Evolutionary conservation across 2,888 invertebrate genomes (phyloP).

Genomic region (Zhuqinia jingwanae): DNA sequence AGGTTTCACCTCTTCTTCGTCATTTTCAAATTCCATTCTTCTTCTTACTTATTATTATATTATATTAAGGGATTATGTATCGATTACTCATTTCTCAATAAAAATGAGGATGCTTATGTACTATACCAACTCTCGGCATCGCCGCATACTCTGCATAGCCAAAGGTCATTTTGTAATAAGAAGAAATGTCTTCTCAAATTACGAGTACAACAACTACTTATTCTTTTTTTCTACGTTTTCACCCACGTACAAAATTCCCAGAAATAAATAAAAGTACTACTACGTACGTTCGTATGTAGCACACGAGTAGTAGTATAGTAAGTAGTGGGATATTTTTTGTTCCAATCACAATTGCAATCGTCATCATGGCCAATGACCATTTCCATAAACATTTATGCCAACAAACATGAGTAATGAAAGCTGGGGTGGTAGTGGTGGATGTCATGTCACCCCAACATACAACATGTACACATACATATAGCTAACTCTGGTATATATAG

Average conservation of each 20-base stretch:
- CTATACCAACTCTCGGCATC: background rate
- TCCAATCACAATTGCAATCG: background rate
- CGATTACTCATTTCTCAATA: slow-evolving; percentile 1
- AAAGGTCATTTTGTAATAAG: slow-evolving; percentile 15
- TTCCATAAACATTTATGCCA: slow-evolving; percentile 25
- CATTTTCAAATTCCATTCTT: slow-evolving; percentile 34
- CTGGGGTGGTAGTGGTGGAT: background rate
- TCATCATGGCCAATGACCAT: slow-evolving; percentile 54
- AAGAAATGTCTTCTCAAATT: background rate
- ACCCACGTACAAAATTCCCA: slow-evolving; percentile 35
- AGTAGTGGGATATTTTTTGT: too few species aligned
- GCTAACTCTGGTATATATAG: too few species aligned
- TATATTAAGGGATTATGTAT: too few species aligned
- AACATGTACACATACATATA: too few species aligned
- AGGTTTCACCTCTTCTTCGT: slow-evolving; percentile 30
- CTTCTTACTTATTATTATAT: background rate
- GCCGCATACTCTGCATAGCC: background rate
- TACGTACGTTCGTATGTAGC: background rate
- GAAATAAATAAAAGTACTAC: slow-evolving; percentile 7
- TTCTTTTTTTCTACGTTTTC: background rate
- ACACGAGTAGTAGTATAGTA: too few species aligned
- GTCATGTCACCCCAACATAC: background rate
- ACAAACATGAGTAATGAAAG: background rate
- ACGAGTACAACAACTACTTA: background rate
- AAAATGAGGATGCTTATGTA: background rate